Base-by-base conservation (phyloP, 2,113 vertebrate species). In the Phalacrocorax brasilianus region DNA sequence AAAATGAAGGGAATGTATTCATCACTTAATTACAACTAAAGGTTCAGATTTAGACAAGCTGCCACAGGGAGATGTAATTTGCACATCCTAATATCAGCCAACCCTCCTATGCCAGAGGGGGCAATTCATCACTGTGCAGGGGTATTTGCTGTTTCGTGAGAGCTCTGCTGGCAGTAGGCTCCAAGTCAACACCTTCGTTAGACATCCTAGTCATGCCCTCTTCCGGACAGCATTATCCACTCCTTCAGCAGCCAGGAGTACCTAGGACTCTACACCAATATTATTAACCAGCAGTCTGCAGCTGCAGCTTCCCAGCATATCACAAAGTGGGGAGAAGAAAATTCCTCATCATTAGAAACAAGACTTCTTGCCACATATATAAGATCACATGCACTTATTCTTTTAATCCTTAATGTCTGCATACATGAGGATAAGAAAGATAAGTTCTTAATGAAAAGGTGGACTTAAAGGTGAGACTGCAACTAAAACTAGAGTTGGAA, bases 21-120 rank as follows among this genome's bases (percentile, higher is more conserved):
- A 93, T 62, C 44, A 82, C 65, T 87, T 73, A 67, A 75, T 76
- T 82, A 58, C 58, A 88, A 87, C 52, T 93, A 79, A 89, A 82
- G 44, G 40, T 89, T 92, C 80, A 72, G 66, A 87, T 61, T 56
- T 72, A 88, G 53, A 91, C 84, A 94, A 82, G 87, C 81, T 91
- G 83, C 44, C 81, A 94, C 65, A 85, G 35, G 70, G 70, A 93
- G 62, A 76, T 47, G 19, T 22, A 91, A 94, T 93, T 89, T 85
- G 68, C 66, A 66, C 32, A 76, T 88, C 53, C 77, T 82, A 79
- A 70, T 47, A 89, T 53, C 62, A 95, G 70, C 50, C 86, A 95
- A n/a, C 11, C 40, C 44, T 82, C 53, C 58, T 82, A 4, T 76
- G 87, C 88, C 81, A 94, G 66, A 85, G 40, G 49, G 62, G 27